A percentile compares a stretch with the other conserved stretches of the same genome.
Conservation (phyloP, 2,113 vertebrate species). For the Myiopsitta monachus region DNA sequence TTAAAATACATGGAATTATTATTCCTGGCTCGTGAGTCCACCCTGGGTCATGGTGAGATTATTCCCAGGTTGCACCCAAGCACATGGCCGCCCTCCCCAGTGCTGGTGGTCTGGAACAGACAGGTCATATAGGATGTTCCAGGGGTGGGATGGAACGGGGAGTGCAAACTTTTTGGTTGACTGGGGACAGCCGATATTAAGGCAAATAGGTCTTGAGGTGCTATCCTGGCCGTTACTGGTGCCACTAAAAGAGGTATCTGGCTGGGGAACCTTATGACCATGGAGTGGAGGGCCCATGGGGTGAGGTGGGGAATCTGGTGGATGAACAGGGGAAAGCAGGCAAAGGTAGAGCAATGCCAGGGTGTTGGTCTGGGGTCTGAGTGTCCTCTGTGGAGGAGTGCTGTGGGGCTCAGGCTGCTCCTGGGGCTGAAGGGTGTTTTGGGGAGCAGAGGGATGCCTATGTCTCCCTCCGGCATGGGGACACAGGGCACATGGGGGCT, state of each 20-base stretch:
- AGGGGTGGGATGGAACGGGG: rapidly evolving
- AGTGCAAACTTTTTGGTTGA: neutral
- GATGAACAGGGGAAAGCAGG: neutral
- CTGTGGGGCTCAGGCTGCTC: neutral
- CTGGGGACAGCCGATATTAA: neutral
- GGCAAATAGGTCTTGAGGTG: neutral
- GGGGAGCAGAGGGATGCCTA: neutral
- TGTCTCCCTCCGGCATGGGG: rapidly evolving
- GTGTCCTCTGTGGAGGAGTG: neutral
- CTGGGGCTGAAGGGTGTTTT: rapidly evolving
- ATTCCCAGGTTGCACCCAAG: neutral
- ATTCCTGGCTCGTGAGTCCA: neutral
- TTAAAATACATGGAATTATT: slow-evolving; percentile 64
- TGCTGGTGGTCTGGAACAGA: neutral
- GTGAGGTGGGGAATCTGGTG: neutral
- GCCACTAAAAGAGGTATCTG: neutral
- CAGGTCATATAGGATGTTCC: neutral
- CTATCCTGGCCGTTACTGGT: neutral
- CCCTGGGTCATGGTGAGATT: neutral
- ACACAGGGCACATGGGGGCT: rapidly evolving
- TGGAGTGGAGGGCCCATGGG: too few species aligned
- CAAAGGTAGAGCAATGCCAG: neutral
- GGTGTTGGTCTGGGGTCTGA: neutral
- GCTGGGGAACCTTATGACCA: neutral
- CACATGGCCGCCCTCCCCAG: neutral